These are phyloP conservation scores for Aphyosemion australe DNA, from an alignment of 2,113 vertebrate genomes.

Conservation along the genomic window DNA sequence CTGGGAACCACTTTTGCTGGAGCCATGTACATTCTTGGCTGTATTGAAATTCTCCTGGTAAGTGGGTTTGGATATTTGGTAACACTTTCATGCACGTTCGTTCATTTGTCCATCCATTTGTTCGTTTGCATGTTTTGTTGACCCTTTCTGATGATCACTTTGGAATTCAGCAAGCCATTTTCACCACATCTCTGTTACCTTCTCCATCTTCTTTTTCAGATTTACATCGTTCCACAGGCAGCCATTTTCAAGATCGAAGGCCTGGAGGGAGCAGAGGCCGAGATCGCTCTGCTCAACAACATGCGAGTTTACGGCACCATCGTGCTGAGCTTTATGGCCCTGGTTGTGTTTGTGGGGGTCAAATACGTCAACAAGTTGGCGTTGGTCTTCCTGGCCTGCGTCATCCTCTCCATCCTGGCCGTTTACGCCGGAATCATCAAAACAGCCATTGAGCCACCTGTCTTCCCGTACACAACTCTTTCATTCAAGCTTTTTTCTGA, in stretches of 20 bases:
- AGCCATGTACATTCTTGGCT: slow-evolving; percentile 98
- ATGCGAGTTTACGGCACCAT: slow-evolving; percentile 97
- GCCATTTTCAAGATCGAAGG: slow-evolving; percentile 96
- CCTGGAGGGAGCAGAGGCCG: slow-evolving; percentile 85
- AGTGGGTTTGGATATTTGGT: slow-evolving; percentile 25
- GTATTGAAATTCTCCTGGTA: slow-evolving; percentile 97
- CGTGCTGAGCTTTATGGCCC: slow-evolving; percentile 91
- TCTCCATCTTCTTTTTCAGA: slow-evolving; percentile 72
- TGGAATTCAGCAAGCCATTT: too few relatives aligned
- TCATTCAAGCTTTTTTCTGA: neutral
- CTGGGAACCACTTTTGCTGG: slow-evolving; percentile 97
- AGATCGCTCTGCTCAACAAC: slow-evolving; percentile 91
- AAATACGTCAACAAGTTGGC: slow-evolving; percentile 99
- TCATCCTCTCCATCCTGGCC: slow-evolving; percentile 94
- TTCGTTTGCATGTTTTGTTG: neutral
- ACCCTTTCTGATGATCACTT: too few relatives aligned
- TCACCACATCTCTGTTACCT: neutral
- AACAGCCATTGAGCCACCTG: slow-evolving; percentile 89
- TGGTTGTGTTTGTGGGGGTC: slow-evolving; percentile 95
- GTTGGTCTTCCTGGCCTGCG: slow-evolving; percentile 93
- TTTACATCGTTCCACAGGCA: slow-evolving; percentile 92
- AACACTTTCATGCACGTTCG: neutral
- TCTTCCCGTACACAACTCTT: slow-evolving; percentile 89
- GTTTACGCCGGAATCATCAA: slow-evolving; percentile 97
- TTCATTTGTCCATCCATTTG: neutral